A percentile compares a stretch with the other conserved stretches of the same genome.
Conservation (phyloP, 2,888 invertebrate species). For the Dione juno region DNA sequence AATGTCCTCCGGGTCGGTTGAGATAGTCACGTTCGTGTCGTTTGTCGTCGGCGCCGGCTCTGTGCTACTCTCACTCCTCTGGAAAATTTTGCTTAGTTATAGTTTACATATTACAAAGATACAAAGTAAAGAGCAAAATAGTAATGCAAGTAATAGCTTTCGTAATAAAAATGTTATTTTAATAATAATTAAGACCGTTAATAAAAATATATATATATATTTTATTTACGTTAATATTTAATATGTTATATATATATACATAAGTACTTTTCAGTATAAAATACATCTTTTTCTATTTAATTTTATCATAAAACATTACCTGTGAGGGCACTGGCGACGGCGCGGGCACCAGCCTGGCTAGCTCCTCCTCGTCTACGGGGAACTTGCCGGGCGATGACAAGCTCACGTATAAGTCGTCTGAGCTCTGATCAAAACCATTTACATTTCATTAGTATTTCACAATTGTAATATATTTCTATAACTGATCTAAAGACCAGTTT, state of each 20-base stretch:
- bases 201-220: too few relatives aligned
- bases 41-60: conserved; percentile 56
- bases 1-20: conserved; percentile 79
- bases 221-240: too few relatives aligned
- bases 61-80: conserved; percentile 70
- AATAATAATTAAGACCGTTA: too few relatives aligned
- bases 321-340: conserved; percentile 78
- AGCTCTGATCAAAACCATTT: conserved; percentile 58
- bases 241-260: too few relatives aligned
- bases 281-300: neutral
- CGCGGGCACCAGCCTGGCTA: conserved; percentile 65
- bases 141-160: too few relatives aligned
- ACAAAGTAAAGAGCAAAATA: too few relatives aligned
- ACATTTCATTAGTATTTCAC: neutral
- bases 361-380: conserved; percentile 74
- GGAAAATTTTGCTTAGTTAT: conserved; percentile 29
- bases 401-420: conserved; percentile 78
- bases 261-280: neutral
- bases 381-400: conserved; percentile 78
- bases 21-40: conserved; percentile 46
- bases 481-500: too few relatives aligned
- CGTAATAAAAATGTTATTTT: too few relatives aligned
- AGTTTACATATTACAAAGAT: too few relatives aligned
- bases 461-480: neutral
- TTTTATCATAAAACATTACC: conserved; percentile 50